A percentile compares a stretch with the other conserved stretches of the same genome.
Conservation (phyloP, 2,113 vertebrate genomes). For the Irena cyanogastra region DNA sequence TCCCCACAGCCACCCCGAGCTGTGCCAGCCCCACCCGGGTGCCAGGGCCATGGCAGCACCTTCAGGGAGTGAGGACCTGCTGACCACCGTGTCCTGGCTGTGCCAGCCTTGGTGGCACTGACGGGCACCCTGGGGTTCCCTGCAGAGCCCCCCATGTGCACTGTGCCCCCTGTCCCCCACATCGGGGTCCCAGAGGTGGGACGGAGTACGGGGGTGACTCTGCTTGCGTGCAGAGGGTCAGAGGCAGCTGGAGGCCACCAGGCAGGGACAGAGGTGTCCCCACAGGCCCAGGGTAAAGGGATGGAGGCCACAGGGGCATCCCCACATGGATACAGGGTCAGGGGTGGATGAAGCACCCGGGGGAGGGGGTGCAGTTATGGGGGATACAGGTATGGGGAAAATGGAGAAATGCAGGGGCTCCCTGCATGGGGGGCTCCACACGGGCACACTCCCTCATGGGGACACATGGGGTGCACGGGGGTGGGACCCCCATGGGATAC, state of each 20-base stretch:
- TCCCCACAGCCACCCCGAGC: accelerated
- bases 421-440: neutral
- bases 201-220: accelerated
- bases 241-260: neutral
- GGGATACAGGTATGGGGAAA: neutral
- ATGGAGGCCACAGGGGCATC: neutral
- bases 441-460: accelerated
- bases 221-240: neutral
- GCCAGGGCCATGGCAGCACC: neutral
- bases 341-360: too few species aligned
- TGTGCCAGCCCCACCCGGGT: accelerated
- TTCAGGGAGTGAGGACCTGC: neutral
- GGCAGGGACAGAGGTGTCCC: neutral
- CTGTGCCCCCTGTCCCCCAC: neutral
- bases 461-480: too few species aligned
- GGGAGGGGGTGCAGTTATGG: neutral
- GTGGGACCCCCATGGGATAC: too few species aligned
- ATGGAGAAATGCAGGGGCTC: neutral
- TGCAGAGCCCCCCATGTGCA: neutral
- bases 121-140: neutral
- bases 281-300: neutral
- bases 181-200: neutral
- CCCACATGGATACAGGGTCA: neutral
- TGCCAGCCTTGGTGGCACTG: neutral
- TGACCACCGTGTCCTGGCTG: neutral